A percentile compares a stretch with the other conserved stretches of the same genome.
phyloP scores from a whole-genome alignment of 2,113 vertebrate genomes.

The Chitala chitala region DNA sequence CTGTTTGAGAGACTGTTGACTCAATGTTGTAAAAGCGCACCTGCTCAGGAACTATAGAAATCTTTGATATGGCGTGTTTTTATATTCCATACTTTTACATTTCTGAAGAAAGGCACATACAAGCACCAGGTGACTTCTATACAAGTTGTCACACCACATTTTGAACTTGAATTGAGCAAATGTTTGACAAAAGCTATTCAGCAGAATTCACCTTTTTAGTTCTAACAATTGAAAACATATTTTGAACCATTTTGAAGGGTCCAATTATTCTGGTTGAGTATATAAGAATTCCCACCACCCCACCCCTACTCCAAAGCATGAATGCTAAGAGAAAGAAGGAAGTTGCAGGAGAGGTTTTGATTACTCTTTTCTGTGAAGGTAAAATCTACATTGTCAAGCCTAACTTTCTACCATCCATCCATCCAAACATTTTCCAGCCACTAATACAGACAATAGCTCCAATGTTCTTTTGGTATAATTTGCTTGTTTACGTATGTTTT shows the following conservation, averaged over 20 bases:
- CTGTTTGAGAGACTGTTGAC: constrained; percentile 20
- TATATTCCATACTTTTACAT: constrained; percentile 16
- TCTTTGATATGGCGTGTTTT: constrained; percentile 24
- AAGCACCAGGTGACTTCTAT: constrained; percentile 17
- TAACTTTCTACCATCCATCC: background rate
- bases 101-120: constrained; percentile 20
- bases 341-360: background rate
- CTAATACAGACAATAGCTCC: too few species aligned
- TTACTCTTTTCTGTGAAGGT: background rate
- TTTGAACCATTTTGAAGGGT: background rate
- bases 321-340: background rate
- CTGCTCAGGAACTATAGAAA: constrained; percentile 15
- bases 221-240: constrained; percentile 1
- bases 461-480: background rate
- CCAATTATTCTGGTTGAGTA: background rate
- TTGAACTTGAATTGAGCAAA: constrained; percentile 7
- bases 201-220: background rate
- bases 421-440: background rate
- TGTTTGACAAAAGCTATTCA: constrained; percentile 20
- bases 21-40: constrained; percentile 23
- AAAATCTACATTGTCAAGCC: background rate
- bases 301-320: background rate
- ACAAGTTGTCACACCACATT: constrained; percentile 18
- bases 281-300: background rate
- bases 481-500: background rate